A percentile compares a stretch with the other conserved stretches of the same genome.
phyloP scores from a whole-genome alignment of 2,888 invertebrate species.

The Drosophila greeni region DNA sequence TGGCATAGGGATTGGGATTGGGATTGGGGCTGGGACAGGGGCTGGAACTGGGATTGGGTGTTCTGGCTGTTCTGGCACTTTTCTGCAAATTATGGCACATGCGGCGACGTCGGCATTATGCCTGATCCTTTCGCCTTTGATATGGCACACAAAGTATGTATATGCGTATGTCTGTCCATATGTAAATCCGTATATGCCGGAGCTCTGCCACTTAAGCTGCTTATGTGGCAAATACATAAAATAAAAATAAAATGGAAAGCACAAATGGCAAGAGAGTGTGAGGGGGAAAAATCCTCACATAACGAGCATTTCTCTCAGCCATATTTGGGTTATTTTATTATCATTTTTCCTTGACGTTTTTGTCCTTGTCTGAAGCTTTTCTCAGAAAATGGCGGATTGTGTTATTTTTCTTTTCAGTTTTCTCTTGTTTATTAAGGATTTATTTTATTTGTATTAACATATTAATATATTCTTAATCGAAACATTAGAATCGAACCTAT shows the following conservation, averaged over 20 bases:
- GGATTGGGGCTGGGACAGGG: conserved; percentile 7
- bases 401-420: background rate
- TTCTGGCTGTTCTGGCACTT: conserved; percentile 53
- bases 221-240: conserved; percentile 73
- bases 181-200: conserved; percentile 25
- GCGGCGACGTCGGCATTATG: conserved; percentile 66
- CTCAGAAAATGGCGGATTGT: conserved; percentile 15
- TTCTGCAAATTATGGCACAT: conserved; percentile 75
- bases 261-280: conserved; percentile 12
- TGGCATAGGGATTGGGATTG: conserved; percentile 2
- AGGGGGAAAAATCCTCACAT: conserved; percentile 60
- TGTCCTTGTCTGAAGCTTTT: background rate
- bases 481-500: background rate
- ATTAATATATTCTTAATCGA: background rate
- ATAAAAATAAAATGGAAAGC: conserved; percentile 59
- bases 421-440: background rate
- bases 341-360: conserved; percentile 62
- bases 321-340: conserved; percentile 77
- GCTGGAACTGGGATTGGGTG: conserved; percentile 18
- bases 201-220: conserved; percentile 70
- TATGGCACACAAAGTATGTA: conserved; percentile 47
- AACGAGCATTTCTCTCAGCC: conserved; percentile 74
- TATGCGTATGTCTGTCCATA: conserved; percentile 20
- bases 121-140: conserved; percentile 70
- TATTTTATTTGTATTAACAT: background rate